Evolutionary conservation across 2,113 vertebrate genomes (phyloP), one percentile per base, ranked within the genome.

Genomic region (Pao palembangensis): DNA sequence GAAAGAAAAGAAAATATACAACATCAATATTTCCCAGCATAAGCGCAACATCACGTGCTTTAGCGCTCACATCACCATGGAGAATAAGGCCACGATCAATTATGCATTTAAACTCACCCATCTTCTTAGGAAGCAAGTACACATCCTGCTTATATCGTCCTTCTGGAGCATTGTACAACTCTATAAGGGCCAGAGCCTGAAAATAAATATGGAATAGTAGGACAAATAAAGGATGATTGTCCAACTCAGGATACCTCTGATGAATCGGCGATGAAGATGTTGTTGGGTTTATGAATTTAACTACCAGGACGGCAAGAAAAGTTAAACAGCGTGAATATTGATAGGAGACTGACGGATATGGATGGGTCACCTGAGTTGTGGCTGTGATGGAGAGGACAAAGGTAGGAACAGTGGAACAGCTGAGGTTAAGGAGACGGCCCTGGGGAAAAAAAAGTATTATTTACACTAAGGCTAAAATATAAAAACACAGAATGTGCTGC

Each of bases 311-410:
- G 12, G 12, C 14, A 19, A 43, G 15, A 43, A 6, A 31, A 31
- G 8, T 31, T 3, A 31, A 31, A 31, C 28, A 31, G 5, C 28
- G 28, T 31, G 5, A 31, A 31, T 3, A 31, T 2, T 6, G 28
- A 31, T 6, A 31, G 28, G 28, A 31, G 3, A 8, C 28, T 31
- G 34, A 38, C 34, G 3, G 10, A 12, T 38, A 12, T 19, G 17
- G 19, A 43, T 23, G 18, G 48, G 83, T 4, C 84, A 98, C 96
- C 94, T 98, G 96, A 49, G 97, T 99, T 38, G 96, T 99, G 56
- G 97, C 97, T 3, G 97, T 99, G 90, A 99, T 98, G 80, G 96
- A 99, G 67, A 98, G 90, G 14, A 99, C 97, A 51, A 98, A 99
- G 25, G 97, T 98, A 28, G 97, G 97, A 51, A 99, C 96, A 0